Evolutionary conservation across 2,888 invertebrate species (phyloP), one percentile per base, ranked within the genome.

Genomic region (Erebia epiphron): DNA sequence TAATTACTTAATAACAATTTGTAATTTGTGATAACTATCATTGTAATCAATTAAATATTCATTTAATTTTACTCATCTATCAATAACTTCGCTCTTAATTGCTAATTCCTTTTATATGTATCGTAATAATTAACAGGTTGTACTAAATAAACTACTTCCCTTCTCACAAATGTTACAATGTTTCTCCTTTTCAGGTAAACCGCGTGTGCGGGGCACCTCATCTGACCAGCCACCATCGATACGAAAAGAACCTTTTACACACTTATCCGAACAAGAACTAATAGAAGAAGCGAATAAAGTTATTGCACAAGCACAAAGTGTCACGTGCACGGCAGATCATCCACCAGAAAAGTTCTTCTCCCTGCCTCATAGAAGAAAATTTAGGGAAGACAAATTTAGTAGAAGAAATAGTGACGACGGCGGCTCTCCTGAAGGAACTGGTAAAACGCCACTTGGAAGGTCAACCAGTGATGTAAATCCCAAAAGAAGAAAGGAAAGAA

Each of bases 211-310:
- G 82, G 88, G 85, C 56, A 75, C 87, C 79, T 87, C 89, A 49
- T 81, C 85, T 43, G 91, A 90, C 18, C 82, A 86, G 79, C 78
- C 83, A 46, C 82, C 87, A 35, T 77, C 82, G 66, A 80, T 89
- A 60, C 86, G 93, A 78, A 92, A 89, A 76, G 92, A 93, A 79
- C 95, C 96, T 73, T 95, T 96, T 77, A 95, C 95, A 64, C 95
- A 96, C 80, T 92, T 95, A 54, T 96, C 96, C 70, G 95, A 96
- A 82, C 94, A 96, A 82, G 95, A 96, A 83, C 94, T 97, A 63
- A 96, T 96, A 63, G 94, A 96, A 81, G 97, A 97, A 92, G 96
- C 96, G 46, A 96, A 96, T 74, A 94, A 95, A 81, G 96, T 97
- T 49, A 90, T 97, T 66, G 95, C 95, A 35, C 96, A 97, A 86